Conservation (phyloP, 2,113 vertebrate genomes). For the Chunga burmeisteri region DNA sequence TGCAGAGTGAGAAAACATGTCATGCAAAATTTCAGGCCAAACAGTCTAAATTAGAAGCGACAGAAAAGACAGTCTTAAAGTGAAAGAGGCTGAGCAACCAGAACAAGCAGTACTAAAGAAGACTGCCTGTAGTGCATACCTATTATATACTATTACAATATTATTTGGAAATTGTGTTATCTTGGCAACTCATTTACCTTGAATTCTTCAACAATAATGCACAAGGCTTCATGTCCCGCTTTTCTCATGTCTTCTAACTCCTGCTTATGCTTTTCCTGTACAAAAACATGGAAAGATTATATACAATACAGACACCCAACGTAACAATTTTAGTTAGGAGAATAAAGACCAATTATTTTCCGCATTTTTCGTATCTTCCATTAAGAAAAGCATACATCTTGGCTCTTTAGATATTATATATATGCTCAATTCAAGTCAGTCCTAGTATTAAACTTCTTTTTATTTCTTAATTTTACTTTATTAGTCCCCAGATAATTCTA, state of each 20-base stretch:
- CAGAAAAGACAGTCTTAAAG: not conserved
- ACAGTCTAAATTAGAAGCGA: not conserved
- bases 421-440: not conserved
- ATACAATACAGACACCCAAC: rapidly evolving
- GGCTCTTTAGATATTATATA: not conserved
- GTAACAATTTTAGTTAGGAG: not conserved
- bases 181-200: slow-evolving; percentile 69
- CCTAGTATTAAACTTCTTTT: not conserved
- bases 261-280: slow-evolving; percentile 79
- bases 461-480: not conserved
- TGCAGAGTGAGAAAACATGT: not conserved
- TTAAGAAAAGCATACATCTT: not conserved
- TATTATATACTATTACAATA: not conserved
- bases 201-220: slow-evolving; percentile 83
- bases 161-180: not conserved
- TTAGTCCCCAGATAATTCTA: not conserved
- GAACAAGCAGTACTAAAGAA: not conserved
- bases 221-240: slow-evolving; percentile 80
- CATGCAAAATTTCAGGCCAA: not conserved
- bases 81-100: not conserved
- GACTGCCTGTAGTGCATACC: not conserved
- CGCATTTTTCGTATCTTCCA: not conserved
- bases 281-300: not conserved
- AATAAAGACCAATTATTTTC: not conserved
- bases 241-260: slow-evolving; percentile 81